These are phyloP conservation scores for Lerema accius DNA, from an alignment of 1,140 invertebrate genomes.

Conservation along the genomic window DNA sequence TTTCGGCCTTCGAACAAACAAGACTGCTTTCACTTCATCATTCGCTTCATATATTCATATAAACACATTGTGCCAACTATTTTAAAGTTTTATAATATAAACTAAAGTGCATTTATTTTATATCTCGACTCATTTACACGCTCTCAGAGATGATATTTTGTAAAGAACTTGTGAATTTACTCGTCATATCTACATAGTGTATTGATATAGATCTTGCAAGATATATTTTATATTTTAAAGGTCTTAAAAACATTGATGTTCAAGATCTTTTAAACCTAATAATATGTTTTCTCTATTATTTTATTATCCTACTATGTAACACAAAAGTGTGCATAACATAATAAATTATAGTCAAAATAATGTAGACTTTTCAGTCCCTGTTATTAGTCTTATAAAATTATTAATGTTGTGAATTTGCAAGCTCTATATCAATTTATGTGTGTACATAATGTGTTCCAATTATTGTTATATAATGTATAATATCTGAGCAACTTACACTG, in stretches of 20 bases:
- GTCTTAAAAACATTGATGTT: too few relatives aligned
- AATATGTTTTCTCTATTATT: too few relatives aligned
- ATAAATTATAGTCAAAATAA: too few relatives aligned
- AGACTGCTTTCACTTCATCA: slow-evolving; percentile 49
- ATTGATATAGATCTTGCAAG: slow-evolving; percentile 14
- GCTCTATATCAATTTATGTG: slow-evolving; percentile 14
- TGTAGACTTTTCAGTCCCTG: too few relatives aligned
- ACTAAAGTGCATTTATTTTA: slow-evolving; percentile 41
- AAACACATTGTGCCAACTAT: slow-evolving; percentile 33
- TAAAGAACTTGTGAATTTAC: slow-evolving; percentile 28
- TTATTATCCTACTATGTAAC: too few relatives aligned
- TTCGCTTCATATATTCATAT: slow-evolving; percentile 19
- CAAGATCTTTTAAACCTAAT: too few relatives aligned
- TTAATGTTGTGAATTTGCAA: neutral
- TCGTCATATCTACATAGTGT: slow-evolving; percentile 8
- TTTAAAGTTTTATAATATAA: slow-evolving; percentile 35
- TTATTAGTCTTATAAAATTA: too few relatives aligned
- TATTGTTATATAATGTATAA: slow-evolving; percentile 18
- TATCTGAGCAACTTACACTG: slow-evolving; percentile 42
- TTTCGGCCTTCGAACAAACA: slow-evolving; percentile 47
- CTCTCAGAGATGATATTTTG: slow-evolving; percentile 35
- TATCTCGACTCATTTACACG: slow-evolving; percentile 29
- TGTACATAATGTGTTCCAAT: slow-evolving; percentile 15
- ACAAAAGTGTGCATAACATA: too few relatives aligned
- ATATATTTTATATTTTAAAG: too few relatives aligned